Base-by-base conservation (phyloP, 64 coral and sea anemone species). In the Pocillopora verrucosa region DNA sequence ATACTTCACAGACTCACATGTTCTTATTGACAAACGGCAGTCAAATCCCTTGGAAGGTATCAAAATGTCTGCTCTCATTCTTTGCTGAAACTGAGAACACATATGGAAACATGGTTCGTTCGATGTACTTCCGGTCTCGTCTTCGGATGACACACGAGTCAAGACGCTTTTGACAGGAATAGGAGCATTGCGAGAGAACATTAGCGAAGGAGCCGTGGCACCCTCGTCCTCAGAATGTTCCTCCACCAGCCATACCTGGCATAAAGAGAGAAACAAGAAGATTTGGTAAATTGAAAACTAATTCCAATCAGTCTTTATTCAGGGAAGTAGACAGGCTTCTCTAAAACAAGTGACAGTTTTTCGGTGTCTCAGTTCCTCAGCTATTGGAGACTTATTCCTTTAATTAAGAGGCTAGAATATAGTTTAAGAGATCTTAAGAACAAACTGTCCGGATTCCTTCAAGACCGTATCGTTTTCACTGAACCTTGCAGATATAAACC, bases 1-100 rank as follows among this genome's bases (percentile, higher is more conserved):
- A 9, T 9, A 36, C 2, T 56, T 36, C 20, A 0, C 11, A 0
- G 9, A 37, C 86, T 87, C 60, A 87, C 86, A 61, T 75, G 56
- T 87, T 87, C 72, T 60, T 34, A 87, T 74, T 9, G n/a, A 60
- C 72, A 87, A 76, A 60, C 86, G 86, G n/a, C 69, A 87, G 62
- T 87, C 86, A 16, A 87, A 37, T 58, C 12, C 70, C 16, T 76
- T 74, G 14, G 86, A 74, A 16, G 72, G 86, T 10, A 87, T 87
- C 86, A 87, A 75, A 76, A 87, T 87, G 20, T 74, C 74, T 41
- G 75, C 69, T 75, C 75, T 75, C 70, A 87, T 59, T 87, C 74
- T 61, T 59, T n/a, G 5, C 5, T 74, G 69, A 87, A 41, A 63
- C 13, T 19, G 70, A 36, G 69, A 35, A 20, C 86, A 87, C 19